Base-by-base conservation (phyloP, 1,140 invertebrate species). In the Drosophila melanica region DNA sequence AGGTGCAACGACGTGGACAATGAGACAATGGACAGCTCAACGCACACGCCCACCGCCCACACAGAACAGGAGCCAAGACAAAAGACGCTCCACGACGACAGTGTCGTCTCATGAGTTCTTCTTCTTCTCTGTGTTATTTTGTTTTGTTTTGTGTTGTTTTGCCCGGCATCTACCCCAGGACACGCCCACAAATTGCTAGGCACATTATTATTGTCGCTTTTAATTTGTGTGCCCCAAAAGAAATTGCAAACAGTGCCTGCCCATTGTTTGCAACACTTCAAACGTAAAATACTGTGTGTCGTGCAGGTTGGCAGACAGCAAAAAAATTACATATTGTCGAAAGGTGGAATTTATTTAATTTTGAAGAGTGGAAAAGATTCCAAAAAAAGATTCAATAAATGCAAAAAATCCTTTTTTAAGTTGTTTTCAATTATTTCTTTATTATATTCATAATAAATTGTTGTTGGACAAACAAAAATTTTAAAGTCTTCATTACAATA, bases 131-230 rank as follows among this genome's bases (percentile, higher is more conserved):
- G 12, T 35, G 5, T 47, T 16, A n/a, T 48, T 35, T 33, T 16
- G 50, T 64, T 81, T 82, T 80, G 77, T 78, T 78, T 65, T 47
- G 77, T 78, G 75, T 65, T 47, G 35, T 45, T 39, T 48, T 33
- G 59, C 33, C 66, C 39, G 16, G 23, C 27, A 23, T 35, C 41
- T 37, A 53, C 42, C 27, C 42, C 50, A 18, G 62, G 59, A 53
- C 82, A 87, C 82, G 82, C 82, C 81, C 78, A 75, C 71, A 72
- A 86, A 82, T 87, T 77, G 74, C 65, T 79, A 68, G 77, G 81
- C 73, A 58, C 81, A 76, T 79, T 74, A 77, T 86, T 85, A 82
- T 87, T 87, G 84, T 87, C 84, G 84, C 82, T 89, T 82, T 87
- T 87, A 87, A 87, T 87, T 87, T 89, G 79, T 77, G 69, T 73